phyloP scores from a whole-genome alignment of 2,797 vertebrate species.

The Microcaecilia unicolor region DNA sequence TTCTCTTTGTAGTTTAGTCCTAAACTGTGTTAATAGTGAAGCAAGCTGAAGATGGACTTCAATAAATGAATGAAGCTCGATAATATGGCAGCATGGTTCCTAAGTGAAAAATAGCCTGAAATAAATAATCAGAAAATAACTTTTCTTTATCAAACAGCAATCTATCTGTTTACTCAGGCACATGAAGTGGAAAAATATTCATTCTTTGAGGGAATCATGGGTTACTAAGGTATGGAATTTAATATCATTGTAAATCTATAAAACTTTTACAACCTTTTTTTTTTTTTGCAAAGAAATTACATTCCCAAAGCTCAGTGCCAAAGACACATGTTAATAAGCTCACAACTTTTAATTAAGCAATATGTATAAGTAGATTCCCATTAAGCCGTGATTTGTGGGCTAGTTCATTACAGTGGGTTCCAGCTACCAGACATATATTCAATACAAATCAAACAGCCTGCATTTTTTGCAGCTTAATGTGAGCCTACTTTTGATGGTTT shows the following conservation, averaged over 20 bases:
- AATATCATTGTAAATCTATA: constrained; percentile 91
- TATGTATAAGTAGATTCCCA: constrained; percentile 98
- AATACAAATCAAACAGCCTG: constrained; percentile 92
- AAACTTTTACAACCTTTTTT: constrained; percentile 93
- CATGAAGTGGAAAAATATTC: constrained; percentile 56
- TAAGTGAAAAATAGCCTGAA: too few relatives aligned
- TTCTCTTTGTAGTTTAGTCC: constrained; percentile 40
- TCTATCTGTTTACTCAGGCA: not conserved
- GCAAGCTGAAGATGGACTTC: constrained; percentile 27
- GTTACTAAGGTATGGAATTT: constrained; percentile 84
- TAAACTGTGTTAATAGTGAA: constrained; percentile 28
- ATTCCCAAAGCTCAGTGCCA: constrained; percentile 71
- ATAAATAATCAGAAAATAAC: too few relatives aligned
- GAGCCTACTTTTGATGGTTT: constrained; percentile 83
- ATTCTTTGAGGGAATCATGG: constrained; percentile 77
- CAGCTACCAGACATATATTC: constrained; percentile 89
- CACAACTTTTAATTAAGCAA: constrained; percentile 99
- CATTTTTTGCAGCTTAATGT: constrained; percentile 88
- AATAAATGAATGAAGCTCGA: too few relatives aligned
- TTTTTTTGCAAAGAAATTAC: constrained; percentile 75
- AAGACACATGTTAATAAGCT: constrained; percentile 99
- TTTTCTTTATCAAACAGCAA: too few relatives aligned
- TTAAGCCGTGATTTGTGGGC: constrained; percentile 97
- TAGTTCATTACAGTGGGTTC: constrained; percentile 90
- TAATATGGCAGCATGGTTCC: too few relatives aligned